phyloP scores from a whole-genome alignment of 2,113 vertebrate genomes.

The Triplophysa tibetana region DNA sequence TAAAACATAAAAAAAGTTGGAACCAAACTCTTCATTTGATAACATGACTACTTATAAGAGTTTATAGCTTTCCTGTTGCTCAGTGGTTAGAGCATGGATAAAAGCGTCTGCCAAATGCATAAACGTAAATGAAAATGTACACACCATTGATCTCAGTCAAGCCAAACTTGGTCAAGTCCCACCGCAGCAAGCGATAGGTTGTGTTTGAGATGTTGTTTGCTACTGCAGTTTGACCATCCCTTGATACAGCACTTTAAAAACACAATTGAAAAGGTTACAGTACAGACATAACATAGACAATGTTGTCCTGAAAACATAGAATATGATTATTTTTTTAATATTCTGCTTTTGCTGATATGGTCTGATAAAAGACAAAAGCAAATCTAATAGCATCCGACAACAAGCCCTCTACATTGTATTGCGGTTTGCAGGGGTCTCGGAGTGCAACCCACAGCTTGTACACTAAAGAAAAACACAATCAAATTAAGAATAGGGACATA shows the following conservation, averaged over 20 bases:
- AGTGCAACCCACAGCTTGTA: not conserved
- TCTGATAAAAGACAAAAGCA: not conserved
- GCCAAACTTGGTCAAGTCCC: conserved; percentile 98
- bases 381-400: not conserved
- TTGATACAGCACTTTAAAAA: conserved; percentile 88
- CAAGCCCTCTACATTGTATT: not conserved
- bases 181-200: conserved; percentile 97
- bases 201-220: conserved; percentile 99
- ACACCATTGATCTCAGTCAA: conserved; percentile 97
- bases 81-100: too few species aligned
- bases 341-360: too few species aligned
- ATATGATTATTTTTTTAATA: not conserved
- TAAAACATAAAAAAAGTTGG: too few species aligned
- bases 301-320: not conserved
- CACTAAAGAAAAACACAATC: not conserved
- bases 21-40: not conserved
- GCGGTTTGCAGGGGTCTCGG: not conserved
- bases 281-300: not conserved
- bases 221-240: conserved; percentile 95
- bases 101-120: too few species aligned
- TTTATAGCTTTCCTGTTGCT: too few species aligned
- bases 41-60: not conserved
- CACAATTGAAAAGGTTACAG: not conserved
- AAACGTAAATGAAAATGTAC: not conserved
- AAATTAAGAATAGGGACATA: not conserved